These are phyloP conservation scores for Eulemur macaco DNA, from an alignment of 2,113 vertebrate genomes.

Conservation along the genomic window DNA sequence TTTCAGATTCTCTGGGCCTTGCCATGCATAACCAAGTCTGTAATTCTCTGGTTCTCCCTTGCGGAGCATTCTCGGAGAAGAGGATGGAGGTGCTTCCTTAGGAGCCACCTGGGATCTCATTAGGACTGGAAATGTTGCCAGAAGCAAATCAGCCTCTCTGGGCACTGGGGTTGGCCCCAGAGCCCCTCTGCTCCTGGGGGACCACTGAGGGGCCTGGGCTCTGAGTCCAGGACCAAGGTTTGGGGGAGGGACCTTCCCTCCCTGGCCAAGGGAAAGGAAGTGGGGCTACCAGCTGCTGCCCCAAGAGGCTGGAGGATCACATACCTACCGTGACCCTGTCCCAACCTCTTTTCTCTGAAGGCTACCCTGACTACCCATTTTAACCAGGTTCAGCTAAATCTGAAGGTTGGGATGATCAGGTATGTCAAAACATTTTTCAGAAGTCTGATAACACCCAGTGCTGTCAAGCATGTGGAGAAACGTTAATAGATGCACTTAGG, in stretches of 20 bases:
- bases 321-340: rapidly evolving
- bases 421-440: not conserved
- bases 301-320: rapidly evolving
- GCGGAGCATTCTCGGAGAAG: not conserved
- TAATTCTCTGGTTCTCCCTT: not conserved
- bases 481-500: rapidly evolving
- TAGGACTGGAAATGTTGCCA: not conserved
- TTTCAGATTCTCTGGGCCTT: too few relatives aligned
- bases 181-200: not conserved
- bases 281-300: not conserved
- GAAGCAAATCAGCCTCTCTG: not conserved
- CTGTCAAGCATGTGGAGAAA: not conserved
- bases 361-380: not conserved
- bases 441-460: not conserved
- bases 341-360: not conserved
- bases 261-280: not conserved
- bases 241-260: not conserved
- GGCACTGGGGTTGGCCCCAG: not conserved
- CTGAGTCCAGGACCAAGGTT: not conserved
- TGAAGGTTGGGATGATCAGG: not conserved
- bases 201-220: not conserved
- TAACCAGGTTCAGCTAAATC: not conserved
- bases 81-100: not conserved
- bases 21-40: too few relatives aligned
- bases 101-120: not conserved